Base-by-base conservation (phyloP, 2,797 vertebrate genomes). In the Sphenopsis melanotis region DNA sequence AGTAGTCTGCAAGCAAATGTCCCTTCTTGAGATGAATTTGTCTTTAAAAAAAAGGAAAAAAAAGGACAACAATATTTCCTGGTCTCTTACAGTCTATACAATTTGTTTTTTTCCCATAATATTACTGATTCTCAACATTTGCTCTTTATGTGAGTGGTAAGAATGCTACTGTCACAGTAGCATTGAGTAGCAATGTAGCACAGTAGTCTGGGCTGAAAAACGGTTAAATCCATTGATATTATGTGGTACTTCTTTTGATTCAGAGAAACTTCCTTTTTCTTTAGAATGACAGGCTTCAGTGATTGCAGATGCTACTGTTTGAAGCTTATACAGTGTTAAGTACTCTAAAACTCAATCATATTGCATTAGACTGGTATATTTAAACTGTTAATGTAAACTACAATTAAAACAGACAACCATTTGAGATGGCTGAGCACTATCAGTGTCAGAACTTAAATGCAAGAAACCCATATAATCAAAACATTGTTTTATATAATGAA, bases 401-500 rank as follows among this genome's bases (percentile, higher is more conserved):
- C 24, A 37, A 36, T 83, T 89, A 91, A 74, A 91, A 87, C 21
- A 89, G 22, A 72, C 21, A 93, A 46, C 52, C 42, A 85, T 57
- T 41, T 68, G 57, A 83, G 65, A 89, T 60, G 57, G 65, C 20
- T 89, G 79, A 85, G 79, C 50, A 69, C 61, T 87, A 65, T 77
- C 78, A 83, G 60, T 86, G 61, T 86, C 92, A 95, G 69, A 80
- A 93, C 23, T 66, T 71, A 85, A 83, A 96, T 36, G 29, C 27
- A 61, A 76, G 50, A 81, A 92, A 94, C 44, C 21, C n/a, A 78
- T 50, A 80, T 47, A 90, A 93, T 87, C 61, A 94, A 95, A 95
- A 77, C 68, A 90, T 65, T 78, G 15, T 49, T 93, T 83, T 84
- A 93, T 74, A 77, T 30, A 90, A 94, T 79, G 26, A 96, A 95